Evolutionary conservation across 2,113 vertebrate species (phyloP).

Genomic region (Actenoides hombroni): DNA sequence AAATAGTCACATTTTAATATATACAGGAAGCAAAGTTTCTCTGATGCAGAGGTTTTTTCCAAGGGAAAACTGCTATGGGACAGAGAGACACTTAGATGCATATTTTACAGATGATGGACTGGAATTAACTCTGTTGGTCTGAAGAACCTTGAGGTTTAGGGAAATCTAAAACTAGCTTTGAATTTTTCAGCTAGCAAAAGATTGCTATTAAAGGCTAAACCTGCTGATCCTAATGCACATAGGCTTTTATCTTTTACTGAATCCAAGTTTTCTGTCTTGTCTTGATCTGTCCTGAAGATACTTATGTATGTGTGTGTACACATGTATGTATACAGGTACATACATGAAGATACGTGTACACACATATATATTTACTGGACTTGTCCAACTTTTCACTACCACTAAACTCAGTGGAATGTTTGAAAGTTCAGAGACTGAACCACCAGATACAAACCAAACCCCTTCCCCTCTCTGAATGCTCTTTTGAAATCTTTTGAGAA

Average conservation of each 20-base stretch:
- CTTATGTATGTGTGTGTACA: rapidly evolving
- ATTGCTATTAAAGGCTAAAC: not conserved
- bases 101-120: not conserved
- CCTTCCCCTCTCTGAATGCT: not conserved
- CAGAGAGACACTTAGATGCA: not conserved
- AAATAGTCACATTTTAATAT: not conserved
- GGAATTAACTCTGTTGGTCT: not conserved
- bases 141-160: not conserved
- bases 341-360: not conserved
- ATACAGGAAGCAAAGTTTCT: not conserved
- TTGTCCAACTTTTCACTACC: not conserved
- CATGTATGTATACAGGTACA: not conserved
- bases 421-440: not conserved
- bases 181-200: not conserved
- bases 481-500: not conserved
- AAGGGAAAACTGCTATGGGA: not conserved
- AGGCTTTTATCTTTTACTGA: not conserved
- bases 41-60: not conserved
- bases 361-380: not conserved
- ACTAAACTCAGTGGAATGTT: not conserved
- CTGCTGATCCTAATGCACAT: not conserved
- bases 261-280: not conserved
- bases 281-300: not conserved
- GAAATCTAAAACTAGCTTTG: not conserved
- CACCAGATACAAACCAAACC: not conserved